Evolutionary conservation across 1,140 invertebrate genomes (phyloP).

Genomic region (Zaprionus ornatus): DNA sequence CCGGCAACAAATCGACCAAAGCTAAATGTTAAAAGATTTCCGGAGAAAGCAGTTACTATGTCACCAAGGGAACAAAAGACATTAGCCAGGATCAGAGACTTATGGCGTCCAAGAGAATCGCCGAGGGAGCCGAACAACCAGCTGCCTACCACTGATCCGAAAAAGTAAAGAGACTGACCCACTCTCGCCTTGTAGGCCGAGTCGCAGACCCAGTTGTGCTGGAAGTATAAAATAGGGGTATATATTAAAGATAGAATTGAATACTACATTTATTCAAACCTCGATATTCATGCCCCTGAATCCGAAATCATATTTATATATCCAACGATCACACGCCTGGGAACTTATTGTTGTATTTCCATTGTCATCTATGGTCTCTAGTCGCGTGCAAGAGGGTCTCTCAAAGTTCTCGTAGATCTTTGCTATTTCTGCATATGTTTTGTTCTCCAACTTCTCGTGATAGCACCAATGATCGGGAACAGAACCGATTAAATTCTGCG

Average conservation of each 20-base stretch:
- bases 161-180: constrained; percentile 86
- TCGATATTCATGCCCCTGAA: constrained; percentile 85
- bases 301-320: constrained; percentile 84
- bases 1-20: constrained; percentile 85
- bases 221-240: constrained; percentile 34
- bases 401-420: constrained; percentile 54
- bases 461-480: constrained; percentile 84
- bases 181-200: constrained; percentile 85
- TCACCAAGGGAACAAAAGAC: constrained; percentile 85
- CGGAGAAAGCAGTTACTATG: constrained; percentile 84
- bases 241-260: too few species aligned
- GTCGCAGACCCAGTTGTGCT: constrained; percentile 87
- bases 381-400: constrained; percentile 62
- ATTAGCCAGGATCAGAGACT: constrained; percentile 85
- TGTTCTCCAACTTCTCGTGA: constrained; percentile 64
- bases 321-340: constrained; percentile 83
- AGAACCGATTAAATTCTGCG: constrained; percentile 85
- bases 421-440: constrained; percentile 50
- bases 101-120: constrained; percentile 86
- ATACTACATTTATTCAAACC: constrained; percentile 61
- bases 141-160: constrained; percentile 85
- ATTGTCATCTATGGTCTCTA: constrained; percentile 26
- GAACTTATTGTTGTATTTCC: constrained; percentile 51
- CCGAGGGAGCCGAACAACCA: constrained; percentile 85
- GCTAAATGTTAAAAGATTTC: constrained; percentile 83